Percentiles rank a stretch among this genome's conserved stretches.
Conservation (phyloP, 2,888 invertebrate species). For the Drosophila leonis region DNA sequence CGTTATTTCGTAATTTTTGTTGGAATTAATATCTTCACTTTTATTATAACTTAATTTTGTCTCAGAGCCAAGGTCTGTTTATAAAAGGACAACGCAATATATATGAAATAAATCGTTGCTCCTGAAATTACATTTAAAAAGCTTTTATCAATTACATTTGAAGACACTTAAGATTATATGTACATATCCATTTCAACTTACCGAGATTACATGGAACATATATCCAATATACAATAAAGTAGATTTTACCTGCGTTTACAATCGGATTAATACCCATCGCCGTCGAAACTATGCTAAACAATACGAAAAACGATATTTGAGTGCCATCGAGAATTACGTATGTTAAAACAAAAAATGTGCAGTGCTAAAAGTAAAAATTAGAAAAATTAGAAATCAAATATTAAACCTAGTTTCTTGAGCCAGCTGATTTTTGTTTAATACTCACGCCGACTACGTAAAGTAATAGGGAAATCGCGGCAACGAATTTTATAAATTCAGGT, state of each 20-base stretch:
- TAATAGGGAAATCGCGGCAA: not conserved
- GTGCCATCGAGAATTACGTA: not conserved
- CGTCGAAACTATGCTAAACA: not conserved
- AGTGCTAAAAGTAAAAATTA: not conserved
- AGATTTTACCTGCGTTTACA: not conserved
- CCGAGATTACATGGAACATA: not conserved
- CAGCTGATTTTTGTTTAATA: not conserved
- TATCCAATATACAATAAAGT: not conserved
- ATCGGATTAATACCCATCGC: not conserved
- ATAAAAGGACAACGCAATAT: not conserved
- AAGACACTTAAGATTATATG: not conserved
- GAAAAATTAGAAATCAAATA: not conserved
- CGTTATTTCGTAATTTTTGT: not conserved
- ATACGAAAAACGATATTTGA: not conserved
- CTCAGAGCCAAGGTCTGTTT: not conserved
- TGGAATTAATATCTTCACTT: not conserved
- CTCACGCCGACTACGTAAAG: not conserved
- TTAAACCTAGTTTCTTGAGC: not conserved
- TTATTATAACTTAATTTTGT: not conserved
- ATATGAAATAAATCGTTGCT: not conserved
- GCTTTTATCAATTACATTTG: not conserved
- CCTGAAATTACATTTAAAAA: not conserved
- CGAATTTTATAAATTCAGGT: not conserved
- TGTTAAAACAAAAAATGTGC: not conserved
- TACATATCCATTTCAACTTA: not conserved